These are phyloP conservation scores for Himalopsyche anomala DNA, from an alignment of 2,888 invertebrate species.

Conservation along the genomic window DNA sequence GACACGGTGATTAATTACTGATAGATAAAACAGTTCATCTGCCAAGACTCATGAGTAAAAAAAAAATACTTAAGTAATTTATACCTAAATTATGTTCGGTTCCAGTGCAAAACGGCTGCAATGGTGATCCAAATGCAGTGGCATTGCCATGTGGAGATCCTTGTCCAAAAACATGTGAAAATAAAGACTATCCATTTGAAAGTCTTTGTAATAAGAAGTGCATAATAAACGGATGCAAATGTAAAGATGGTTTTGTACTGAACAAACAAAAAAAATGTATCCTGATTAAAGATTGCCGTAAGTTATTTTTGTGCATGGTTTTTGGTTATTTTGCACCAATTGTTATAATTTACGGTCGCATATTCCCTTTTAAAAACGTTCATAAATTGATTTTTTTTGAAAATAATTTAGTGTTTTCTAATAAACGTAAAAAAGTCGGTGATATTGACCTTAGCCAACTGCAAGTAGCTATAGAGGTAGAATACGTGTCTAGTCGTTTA, in stretches of 20 bases:
- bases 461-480: no score
- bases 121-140: conserved; percentile 47
- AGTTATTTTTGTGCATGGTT: not conserved
- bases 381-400: not conserved
- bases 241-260: conserved; percentile 42
- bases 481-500: no score
- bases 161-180: conserved; percentile 52
- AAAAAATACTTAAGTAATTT: not conserved
- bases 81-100: not conserved
- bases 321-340: not conserved
- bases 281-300: conserved; percentile 11
- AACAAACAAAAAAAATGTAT: not conserved
- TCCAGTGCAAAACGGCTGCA: not conserved
- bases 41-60: no score
- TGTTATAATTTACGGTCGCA: not conserved
- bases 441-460: no score
- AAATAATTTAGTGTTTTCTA: not conserved
- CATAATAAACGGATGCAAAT: conserved; percentile 39
- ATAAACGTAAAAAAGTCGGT: no score
- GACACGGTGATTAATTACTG: no score
- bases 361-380: not conserved
- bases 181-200: not conserved
- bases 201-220: not conserved
- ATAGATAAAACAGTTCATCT: no score
- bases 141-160: conserved; percentile 43